Conservation (phyloP, 2,797 vertebrate species). For the Melanotaenia trifasciata region DNA sequence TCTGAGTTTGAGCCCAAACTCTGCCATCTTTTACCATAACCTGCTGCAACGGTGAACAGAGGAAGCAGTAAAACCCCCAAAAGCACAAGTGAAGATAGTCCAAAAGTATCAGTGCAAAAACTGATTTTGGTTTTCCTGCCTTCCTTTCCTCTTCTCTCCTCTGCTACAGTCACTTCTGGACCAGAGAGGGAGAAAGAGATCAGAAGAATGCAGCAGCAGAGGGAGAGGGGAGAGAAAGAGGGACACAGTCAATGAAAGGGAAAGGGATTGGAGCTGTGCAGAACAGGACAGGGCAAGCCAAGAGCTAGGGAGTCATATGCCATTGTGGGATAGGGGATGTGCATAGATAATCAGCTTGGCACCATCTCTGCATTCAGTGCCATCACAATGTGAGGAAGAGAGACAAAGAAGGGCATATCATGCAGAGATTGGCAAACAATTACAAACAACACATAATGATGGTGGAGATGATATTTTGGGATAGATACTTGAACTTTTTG, state of each 20-base stretch:
- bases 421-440: slow-evolving; percentile 21
- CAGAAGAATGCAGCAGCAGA: slow-evolving; percentile 65
- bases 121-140: slow-evolving; percentile 51
- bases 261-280: slow-evolving; percentile 58
- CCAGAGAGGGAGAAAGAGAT: slow-evolving; percentile 62
- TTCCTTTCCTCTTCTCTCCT: slow-evolving; percentile 44
- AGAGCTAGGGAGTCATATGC: slow-evolving; percentile 53
- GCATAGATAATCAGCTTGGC: slow-evolving; percentile 69
- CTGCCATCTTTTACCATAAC: slow-evolving; percentile 69
- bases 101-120: slow-evolving; percentile 27
- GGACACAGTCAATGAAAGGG: slow-evolving; percentile 59
- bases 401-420: slow-evolving; percentile 46
- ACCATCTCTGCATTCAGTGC: slow-evolving; percentile 61
- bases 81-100: slow-evolving; percentile 36
- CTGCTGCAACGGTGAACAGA: slow-evolving; percentile 5
- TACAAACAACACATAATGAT: slow-evolving; percentile 38
- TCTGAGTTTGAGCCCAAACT: slow-evolving; percentile 71
- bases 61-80: slow-evolving; percentile 19
- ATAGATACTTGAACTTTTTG: slow-evolving; percentile 6
- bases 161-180: slow-evolving; percentile 64
- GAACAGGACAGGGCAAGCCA: slow-evolving; percentile 68
- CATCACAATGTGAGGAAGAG: slow-evolving; percentile 40
- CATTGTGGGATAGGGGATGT: slow-evolving; percentile 58
- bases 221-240: slow-evolving; percentile 51
- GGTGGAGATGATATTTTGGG: neutral